Base-by-base conservation (phyloP, 2,113 vertebrate species). In the Saccopteryx leptura region DNA sequence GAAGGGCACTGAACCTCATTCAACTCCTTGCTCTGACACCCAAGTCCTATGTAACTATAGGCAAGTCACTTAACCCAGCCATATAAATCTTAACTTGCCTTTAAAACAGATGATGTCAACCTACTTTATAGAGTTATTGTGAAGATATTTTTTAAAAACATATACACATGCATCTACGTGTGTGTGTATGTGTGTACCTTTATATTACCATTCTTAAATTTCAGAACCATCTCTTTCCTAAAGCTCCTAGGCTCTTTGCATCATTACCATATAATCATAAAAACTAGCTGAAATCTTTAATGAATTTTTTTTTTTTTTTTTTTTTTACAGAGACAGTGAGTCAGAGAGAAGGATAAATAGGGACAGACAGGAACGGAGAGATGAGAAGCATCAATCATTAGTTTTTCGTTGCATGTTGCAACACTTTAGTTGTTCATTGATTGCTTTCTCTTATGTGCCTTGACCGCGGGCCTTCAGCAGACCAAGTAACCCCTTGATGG, bases 181-280 rank as follows among this genome's bases (percentile, higher is more conserved):
- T 31, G 1, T 54, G 4, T 74, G 17, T 21, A 2, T 79, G 9
- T 54, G 48, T 56, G 10, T 88, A 33, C 18, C 14, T 79, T 50
- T 61, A 48, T 9, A 91, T 81, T 82, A 92, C 56, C 54, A 74
- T n/a, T 58, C 26, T 88, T 90, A 88, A 95, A 90, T 78, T 78
- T 84, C 48, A 96, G 28, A 31, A 71, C 13, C 56, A n/a, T 78
- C 61, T 80, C 91, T 95, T 82, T 63, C 80, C 92, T 91, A 97
- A 80, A 85, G 63, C 12, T 81, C 26, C 46, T 79, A 46, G 52
- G 52, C 19, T 86, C n/a, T 92, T 33, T 66, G 33, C 61, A 93
- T 84, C 46, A 92, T 82, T 96, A 91, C 52, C 69, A 84, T 85
- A 88, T 90, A 96, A 11, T 66, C 18, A 33, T 26, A 87, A 61